Evolutionary conservation across 1,140 invertebrate genomes (phyloP).

Genomic region (Ceratoteleas bidentatus): DNA sequence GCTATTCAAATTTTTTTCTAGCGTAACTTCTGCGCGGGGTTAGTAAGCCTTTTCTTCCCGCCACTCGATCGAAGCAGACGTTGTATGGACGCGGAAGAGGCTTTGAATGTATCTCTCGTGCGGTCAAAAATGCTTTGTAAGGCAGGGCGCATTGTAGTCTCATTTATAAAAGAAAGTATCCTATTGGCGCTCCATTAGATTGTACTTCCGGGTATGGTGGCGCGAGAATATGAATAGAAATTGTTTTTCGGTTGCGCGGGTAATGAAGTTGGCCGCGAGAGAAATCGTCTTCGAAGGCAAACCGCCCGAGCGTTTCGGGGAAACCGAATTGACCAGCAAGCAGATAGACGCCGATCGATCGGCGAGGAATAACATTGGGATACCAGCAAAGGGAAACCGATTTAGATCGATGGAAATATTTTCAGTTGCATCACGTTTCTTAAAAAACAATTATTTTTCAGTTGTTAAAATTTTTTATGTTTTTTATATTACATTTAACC

Average conservation of each 20-base stretch:
- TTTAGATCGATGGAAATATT: too few relatives aligned
- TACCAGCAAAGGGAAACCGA: too few relatives aligned
- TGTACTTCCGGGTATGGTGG: conserved; percentile 37
- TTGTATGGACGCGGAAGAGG: conserved; percentile 27
- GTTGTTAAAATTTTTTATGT: too few relatives aligned
- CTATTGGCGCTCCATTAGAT: conserved; percentile 58
- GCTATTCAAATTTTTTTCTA: conserved; percentile 38
- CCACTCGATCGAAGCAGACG: conserved; percentile 55
- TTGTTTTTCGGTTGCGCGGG: conserved; percentile 32
- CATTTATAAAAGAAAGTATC: conserved; percentile 54
- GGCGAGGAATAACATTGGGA: too few relatives aligned
- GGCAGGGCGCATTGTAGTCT: conserved; percentile 49
- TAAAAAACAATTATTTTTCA: too few relatives aligned
- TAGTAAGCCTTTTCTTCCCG: conserved; percentile 49
- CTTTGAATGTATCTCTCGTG: conserved; percentile 55
- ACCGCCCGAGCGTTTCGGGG: too few relatives aligned
- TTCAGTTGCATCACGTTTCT: too few relatives aligned
- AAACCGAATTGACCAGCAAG: too few relatives aligned
- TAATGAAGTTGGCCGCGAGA: conserved; percentile 21
- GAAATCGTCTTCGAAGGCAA: too few relatives aligned
- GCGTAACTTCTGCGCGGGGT: conserved; percentile 27
- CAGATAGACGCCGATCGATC: too few relatives aligned
- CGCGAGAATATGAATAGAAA: conserved; percentile 47
- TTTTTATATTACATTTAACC: too few relatives aligned
- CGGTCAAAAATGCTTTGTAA: conserved; percentile 61